Base-by-base conservation (phyloP, 2,888 invertebrate genomes). In the Lutraria lutraria region DNA sequence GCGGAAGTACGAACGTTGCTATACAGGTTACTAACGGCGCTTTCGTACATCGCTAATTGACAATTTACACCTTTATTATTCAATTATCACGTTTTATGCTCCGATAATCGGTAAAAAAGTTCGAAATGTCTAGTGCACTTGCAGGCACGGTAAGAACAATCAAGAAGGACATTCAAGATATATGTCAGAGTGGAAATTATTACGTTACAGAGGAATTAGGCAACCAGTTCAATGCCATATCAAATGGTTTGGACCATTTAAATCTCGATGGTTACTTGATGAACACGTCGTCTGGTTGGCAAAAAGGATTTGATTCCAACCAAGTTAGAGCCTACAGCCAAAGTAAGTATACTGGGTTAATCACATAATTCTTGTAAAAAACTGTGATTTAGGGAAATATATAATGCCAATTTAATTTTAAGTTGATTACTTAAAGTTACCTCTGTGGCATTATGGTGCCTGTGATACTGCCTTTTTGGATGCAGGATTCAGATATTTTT, bases 141-240 rank as follows among this genome's bases (percentile, higher is more conserved):
- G 52, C 88, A 8, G 82, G 91, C 34, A 88, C 91, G 43, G 88
- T 92, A 2, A 84, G 91, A 34, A 87, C 91, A 25, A 90, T 93
- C 8, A 93, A 93, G 85, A 87, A 83, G 68, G 94, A 94, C 87
- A 94, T 95, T 60, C 84, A 90, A 68, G 94, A 95, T 21, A 92
- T 95, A 72, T 90, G 95, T 56, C 90, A 92, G 60, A 94, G 94
- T 83, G 96, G 96, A 76, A 91, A 95, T 52, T 96, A 94, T 91
- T 96, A 96, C 92, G 94, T 95, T 85, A 96, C 96, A 12, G 95
- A 95, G 63, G 96, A 96, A 90, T 92, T 96, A 68, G 94, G 93
- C 60, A 92, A 94, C 63, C 95, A 96, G 82, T 88, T 96, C 84
- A 92, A 94, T 29, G 91, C 93, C 16, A 94, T 96, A 81, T 92